Percentiles rank a stretch among this genome's conserved stretches.
Conservation (phyloP, 2,888 invertebrate genomes). For the Hemaris fuciformis region DNA sequence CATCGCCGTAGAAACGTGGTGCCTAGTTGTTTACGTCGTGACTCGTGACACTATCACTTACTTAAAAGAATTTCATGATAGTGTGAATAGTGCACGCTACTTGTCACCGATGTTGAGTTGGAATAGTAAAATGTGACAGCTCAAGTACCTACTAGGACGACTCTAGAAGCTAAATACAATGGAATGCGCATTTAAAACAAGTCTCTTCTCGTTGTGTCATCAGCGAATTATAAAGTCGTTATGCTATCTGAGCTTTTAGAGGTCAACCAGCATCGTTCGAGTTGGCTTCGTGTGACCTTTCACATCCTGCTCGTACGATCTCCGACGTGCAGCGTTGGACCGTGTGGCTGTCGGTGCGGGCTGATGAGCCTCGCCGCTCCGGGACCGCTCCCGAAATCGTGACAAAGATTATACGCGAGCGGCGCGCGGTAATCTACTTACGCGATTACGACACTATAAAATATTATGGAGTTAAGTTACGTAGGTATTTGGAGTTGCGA, state of each 20-base stretch:
- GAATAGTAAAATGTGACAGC: neutral
- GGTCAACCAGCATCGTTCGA: conserved; percentile 27
- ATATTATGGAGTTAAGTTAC: conserved; percentile 78
- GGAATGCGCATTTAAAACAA: conserved; percentile 4
- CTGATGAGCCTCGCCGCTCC: conserved; percentile 25
- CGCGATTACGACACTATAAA: conserved; percentile 78
- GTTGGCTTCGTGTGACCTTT: conserved; percentile 41
- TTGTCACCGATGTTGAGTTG: neutral
- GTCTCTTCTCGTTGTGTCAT: conserved; percentile 17
- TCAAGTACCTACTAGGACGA: neutral
- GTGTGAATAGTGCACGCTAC: neutral
- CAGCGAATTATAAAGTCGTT: conserved; percentile 21
- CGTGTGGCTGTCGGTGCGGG: conserved; percentile 20
- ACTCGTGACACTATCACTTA: no score
- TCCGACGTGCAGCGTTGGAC: conserved; percentile 31
- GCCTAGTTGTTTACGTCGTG: no score
- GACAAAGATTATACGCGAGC: conserved; percentile 70
- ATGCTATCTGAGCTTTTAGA: conserved; percentile 28
- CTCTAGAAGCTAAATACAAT: neutral
- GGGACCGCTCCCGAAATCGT: conserved; percentile 71
- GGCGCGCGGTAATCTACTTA: conserved; percentile 71
- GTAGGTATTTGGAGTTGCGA: conserved; percentile 68
- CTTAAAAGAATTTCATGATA: neutral
- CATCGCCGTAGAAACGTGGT: no score
- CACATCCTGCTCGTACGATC: conserved; percentile 38